Evolutionary conservation across 2,888 invertebrate genomes (phyloP).

Genomic region (Drosophila mulleri): DNA sequence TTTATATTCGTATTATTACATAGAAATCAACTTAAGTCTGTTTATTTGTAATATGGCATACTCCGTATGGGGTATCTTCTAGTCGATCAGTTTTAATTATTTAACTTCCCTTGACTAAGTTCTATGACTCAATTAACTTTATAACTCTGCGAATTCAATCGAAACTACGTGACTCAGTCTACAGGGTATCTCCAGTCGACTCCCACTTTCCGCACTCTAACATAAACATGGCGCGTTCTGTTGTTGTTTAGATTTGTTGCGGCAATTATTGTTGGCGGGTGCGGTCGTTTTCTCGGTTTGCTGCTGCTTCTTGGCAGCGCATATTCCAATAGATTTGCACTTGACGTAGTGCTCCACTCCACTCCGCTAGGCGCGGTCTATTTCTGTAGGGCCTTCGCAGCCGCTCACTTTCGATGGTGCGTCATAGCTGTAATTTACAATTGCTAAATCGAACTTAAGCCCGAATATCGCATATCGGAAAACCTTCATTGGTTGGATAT

Average conservation of each 20-base stretch:
- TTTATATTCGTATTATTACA: neutral
- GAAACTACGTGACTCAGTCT: neutral
- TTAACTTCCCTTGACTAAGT: neutral
- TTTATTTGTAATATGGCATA: neutral
- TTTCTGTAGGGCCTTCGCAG: conserved; percentile 34
- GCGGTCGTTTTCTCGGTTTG: conserved; percentile 40
- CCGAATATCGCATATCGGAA: neutral
- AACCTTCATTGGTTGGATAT: neutral
- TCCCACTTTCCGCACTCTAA: neutral
- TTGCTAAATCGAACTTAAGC: neutral
- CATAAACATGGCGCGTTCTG: conserved; percentile 31
- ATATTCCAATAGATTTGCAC: conserved; percentile 65
- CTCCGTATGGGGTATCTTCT: conserved; percentile 7
- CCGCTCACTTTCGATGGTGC: conserved; percentile 12
- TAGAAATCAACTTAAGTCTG: neutral
- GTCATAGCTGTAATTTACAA: conserved; percentile 15
- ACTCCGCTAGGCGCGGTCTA: conserved; percentile 38
- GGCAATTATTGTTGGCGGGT: conserved; percentile 61
- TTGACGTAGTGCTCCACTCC: conserved; percentile 53
- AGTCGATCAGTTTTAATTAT: neutral
- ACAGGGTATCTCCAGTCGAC: conserved; percentile 1
- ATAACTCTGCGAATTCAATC: neutral
- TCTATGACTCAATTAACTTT: neutral
- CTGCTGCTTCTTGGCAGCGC: conserved; percentile 46
- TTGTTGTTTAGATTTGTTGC: conserved; percentile 69